These are phyloP conservation scores for Sebastes aleutianus DNA, from an alignment of 2,797 vertebrate species.

Conservation along the genomic window DNA sequence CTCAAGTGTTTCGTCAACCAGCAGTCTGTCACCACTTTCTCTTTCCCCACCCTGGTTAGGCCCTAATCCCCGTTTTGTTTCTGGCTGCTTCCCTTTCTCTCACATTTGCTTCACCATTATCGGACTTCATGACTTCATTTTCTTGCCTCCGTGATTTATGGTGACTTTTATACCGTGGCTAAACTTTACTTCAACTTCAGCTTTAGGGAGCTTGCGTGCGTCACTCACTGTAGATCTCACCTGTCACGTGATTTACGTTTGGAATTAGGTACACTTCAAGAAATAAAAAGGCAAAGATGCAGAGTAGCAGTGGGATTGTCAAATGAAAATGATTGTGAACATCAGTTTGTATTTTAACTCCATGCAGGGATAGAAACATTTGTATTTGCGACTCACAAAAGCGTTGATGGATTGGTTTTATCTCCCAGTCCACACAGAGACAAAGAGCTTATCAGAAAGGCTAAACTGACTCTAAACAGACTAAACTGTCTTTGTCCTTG, in stretches of 20 bases:
- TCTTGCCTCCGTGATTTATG: neutral
- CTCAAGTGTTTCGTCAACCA: neutral
- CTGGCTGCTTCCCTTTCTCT: neutral
- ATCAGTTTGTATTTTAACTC: neutral
- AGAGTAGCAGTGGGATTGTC: no score
- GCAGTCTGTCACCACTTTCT: constrained; percentile 17
- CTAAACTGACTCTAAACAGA: neutral
- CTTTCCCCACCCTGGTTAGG: neutral
- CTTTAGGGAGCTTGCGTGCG: neutral
- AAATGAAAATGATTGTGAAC: neutral
- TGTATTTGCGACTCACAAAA: neutral
- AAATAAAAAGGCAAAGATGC: neutral
- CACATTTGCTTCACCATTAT: constrained; percentile 12
- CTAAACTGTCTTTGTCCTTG: neutral
- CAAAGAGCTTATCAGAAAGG: neutral
- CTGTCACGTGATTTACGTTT: neutral
- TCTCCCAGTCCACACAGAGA: neutral
- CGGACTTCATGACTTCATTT: constrained; percentile 6
- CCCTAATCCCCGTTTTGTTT: neutral
- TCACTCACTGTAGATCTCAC: neutral
- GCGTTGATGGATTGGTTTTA: neutral
- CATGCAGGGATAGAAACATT: neutral
- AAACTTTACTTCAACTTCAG: neutral
- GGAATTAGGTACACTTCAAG: neutral
- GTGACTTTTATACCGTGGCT: neutral